Conservation (phyloP, 2,113 vertebrate genomes). For the Oxygymnocypris stewartii region DNA sequence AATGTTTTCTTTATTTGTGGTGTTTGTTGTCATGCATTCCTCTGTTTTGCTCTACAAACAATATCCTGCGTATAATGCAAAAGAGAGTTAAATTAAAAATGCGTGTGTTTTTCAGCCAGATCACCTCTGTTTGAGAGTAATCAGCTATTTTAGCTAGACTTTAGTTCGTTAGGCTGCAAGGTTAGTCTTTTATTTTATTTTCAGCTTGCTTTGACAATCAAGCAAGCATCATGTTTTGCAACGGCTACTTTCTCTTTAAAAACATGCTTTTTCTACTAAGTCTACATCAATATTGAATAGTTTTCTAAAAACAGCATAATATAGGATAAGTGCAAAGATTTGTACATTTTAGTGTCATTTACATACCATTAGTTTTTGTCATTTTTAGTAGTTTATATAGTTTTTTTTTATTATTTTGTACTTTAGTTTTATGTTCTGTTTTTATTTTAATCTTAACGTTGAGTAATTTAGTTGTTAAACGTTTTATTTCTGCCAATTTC, state of each 20-base stretch:
- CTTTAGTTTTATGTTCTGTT: too few relatives aligned
- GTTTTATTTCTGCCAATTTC: too few relatives aligned
- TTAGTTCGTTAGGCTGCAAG: not conserved
- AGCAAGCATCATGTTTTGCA: not conserved
- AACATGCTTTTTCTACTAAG: not conserved
- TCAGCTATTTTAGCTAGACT: not conserved
- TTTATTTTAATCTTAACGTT: too few relatives aligned
- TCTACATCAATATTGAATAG: not conserved
- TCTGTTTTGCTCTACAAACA: not conserved
- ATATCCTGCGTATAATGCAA: not conserved
- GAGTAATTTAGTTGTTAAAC: too few relatives aligned
- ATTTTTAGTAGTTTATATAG: too few relatives aligned
- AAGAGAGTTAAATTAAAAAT: too few relatives aligned
- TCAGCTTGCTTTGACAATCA: not conserved
- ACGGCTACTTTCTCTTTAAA: too few relatives aligned
- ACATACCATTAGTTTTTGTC: too few relatives aligned
- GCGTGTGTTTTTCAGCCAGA: not conserved
- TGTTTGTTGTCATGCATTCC: not conserved
- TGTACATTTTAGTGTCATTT: too few relatives aligned
- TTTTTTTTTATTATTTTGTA: too few relatives aligned
- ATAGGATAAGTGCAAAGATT: too few relatives aligned
- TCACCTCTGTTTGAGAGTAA: not conserved
- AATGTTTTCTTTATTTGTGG: not conserved
- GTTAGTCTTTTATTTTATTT: not conserved
- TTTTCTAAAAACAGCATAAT: not conserved